These are phyloP conservation scores for Saccopteryx bilineata DNA, from an alignment of 2,113 vertebrate species.

Conservation along the genomic window DNA sequence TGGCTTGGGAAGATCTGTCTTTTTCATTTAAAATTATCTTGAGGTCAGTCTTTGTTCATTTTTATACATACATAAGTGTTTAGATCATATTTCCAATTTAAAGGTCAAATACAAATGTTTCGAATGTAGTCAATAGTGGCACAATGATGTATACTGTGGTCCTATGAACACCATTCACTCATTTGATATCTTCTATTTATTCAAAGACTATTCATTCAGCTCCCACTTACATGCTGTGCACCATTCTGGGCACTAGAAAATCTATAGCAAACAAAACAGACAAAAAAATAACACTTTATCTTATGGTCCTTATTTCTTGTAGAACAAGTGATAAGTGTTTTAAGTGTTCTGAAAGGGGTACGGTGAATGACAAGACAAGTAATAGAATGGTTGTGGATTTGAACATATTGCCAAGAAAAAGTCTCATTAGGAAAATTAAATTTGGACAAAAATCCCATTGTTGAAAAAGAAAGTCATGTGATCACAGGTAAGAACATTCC, in stretches of 20 bases:
- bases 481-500: not conserved
- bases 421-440: not conserved
- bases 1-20: not conserved
- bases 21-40: constrained; percentile 49
- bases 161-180: not conserved
- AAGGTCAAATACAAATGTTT: not conserved
- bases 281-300: not conserved
- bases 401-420: not conserved
- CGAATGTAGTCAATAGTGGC: not conserved
- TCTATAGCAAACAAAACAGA: not conserved
- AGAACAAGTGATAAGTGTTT: not conserved
- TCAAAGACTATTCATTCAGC: not conserved
- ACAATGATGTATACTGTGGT: not conserved
- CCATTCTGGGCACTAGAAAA: not conserved
- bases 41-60: not conserved
- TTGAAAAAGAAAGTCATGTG: not conserved
- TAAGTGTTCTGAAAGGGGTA: not conserved
- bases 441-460: constrained; percentile 22
- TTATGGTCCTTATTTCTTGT: not conserved
- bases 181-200: not conserved
- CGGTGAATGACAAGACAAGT: not conserved
- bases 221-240: rapidly evolving
- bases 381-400: not conserved
- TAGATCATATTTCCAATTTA: not conserved
- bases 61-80: not conserved